phyloP scores from a whole-genome alignment of 2,113 vertebrate genomes.

The Malurus alboscapulatus region DNA sequence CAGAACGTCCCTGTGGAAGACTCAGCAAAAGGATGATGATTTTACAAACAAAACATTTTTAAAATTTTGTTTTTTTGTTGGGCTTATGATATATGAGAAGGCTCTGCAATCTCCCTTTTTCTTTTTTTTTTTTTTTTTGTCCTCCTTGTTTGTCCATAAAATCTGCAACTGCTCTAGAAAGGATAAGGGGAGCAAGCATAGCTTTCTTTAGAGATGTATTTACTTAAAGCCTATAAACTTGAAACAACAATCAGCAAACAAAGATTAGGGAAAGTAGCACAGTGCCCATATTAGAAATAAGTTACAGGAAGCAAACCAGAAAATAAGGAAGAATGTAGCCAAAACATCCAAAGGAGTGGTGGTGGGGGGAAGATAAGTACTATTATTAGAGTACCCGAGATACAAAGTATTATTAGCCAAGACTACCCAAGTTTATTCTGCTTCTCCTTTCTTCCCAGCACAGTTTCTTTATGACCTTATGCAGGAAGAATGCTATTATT shows the following conservation, averaged over 20 bases:
- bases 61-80: neutral
- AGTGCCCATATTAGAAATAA: neutral
- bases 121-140: rapidly evolving
- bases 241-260: neutral
- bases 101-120: neutral
- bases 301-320: neutral
- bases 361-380: neutral
- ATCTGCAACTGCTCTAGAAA: neutral
- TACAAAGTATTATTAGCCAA: neutral
- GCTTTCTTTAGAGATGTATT: neutral
- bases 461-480: neutral
- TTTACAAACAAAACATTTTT: neutral
- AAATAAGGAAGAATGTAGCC: neutral
- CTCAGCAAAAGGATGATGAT: neutral
- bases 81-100: neutral
- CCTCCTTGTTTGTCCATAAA: neutral
- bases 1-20: neutral
- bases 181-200: neutral
- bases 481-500: neutral
- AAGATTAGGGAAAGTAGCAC: neutral
- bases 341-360: slow-evolving; percentile 7
- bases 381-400: slow-evolving; percentile 5
- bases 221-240: neutral
- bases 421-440: neutral
- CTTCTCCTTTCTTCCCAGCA: slow-evolving; percentile 12